Evolutionary conservation across 2,113 vertebrate genomes (phyloP), one percentile per base, ranked within the genome.

Genomic region (Callipepla squamata): DNA sequence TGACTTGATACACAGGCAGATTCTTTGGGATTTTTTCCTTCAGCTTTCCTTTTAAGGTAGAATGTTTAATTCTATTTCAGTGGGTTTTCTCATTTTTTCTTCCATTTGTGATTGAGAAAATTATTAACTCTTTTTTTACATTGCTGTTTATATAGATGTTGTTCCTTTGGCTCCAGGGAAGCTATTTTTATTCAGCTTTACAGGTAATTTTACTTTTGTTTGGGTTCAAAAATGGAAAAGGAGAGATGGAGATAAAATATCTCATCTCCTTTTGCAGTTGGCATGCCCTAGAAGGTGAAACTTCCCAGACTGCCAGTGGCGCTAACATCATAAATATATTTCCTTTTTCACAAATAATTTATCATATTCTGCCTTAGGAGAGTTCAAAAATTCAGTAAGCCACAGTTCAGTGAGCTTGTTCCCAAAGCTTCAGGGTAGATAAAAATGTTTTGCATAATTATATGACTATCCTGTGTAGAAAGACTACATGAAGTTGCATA

Each of bases 261-360:
- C 58, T 80, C 18, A 55, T 59, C 32, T 67, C 34, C 66, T 83
- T 87, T 51, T 85, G 87, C 32, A 74, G 47, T 32, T 90, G 42
- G 61, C 32, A 70, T 55, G 47, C 47, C 50, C 34, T 67, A 83
- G 80, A 88, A 92, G 70, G 38, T 74, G 40, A 93, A 94, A 38
- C 30, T 68, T 94, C 51, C 73, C 80, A 80, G 57, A 70, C 76
- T 80, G 83, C 80, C 73, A 83, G 73, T 50, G 90, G 90, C 82
- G 84, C 73, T 68, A 74, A 50, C 68, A 63, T 83, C 80, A 86
- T 67, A 88, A 65, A 90, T 61, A 18, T 72, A 70, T 85, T 95
- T 90, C 38, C 66, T 36, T 61, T 68, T 90, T 95, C 73, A 84
- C 90, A 90, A 94, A 94, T 78, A 91, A 88, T 94, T 96, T 88